Evolutionary conservation across 2,113 vertebrate species (phyloP).

Genomic region (Gadus macrocephalus): DNA sequence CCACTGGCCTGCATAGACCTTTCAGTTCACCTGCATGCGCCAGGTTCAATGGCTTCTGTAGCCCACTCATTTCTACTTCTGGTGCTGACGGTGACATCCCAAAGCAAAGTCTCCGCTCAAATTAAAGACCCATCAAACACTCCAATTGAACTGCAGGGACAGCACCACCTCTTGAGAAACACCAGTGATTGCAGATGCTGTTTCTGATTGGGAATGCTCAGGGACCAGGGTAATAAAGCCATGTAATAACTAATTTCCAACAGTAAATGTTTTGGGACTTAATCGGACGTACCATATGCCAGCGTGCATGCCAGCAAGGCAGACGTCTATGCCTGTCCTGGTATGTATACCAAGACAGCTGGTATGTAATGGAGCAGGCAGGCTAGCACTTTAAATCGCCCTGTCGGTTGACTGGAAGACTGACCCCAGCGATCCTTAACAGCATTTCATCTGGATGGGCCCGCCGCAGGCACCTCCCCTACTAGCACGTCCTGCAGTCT

Average conservation of each 20-base stretch:
- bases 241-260: background rate
- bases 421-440: conserved; percentile 29
- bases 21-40: conserved; percentile 54
- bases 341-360: background rate
- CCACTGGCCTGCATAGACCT: background rate
- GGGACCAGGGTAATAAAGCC: no score
- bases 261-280: background rate
- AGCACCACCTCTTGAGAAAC: no score
- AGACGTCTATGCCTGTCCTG: background rate
- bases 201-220: no score
- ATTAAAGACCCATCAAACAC: background rate
- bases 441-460: conserved; percentile 18
- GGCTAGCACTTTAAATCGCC: conserved; percentile 6
- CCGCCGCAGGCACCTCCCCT: conserved; percentile 32
- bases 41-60: conserved; percentile 34
- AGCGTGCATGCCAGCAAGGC: background rate
- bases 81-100: conserved; percentile 27
- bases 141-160: background rate
- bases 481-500: background rate
- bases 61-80: conserved; percentile 37
- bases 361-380: no score
- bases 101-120: conserved; percentile 1
- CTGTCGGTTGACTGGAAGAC: conserved; percentile 25
- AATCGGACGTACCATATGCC: no score
- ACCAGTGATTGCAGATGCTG: no score